Conservation (phyloP, 2,888 invertebrate species). For the Macrophya alboannulata region DNA sequence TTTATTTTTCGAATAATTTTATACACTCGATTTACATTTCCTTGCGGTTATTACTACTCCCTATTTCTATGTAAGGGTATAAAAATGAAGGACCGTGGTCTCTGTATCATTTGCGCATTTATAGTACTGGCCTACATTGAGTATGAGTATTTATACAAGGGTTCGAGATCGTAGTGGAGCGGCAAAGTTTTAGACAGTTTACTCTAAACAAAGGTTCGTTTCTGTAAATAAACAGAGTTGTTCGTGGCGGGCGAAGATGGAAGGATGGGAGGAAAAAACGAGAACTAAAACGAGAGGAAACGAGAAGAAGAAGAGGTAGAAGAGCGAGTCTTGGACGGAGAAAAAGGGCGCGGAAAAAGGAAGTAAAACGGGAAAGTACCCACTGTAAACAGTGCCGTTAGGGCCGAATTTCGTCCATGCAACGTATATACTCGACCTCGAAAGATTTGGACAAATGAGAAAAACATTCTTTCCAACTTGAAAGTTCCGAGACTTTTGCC, state of each 20-base stretch:
- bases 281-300: not conserved
- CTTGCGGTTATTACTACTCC: too few relatives aligned
- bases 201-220: conserved; percentile 27
- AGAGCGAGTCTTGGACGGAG: not conserved
- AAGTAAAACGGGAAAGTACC: conserved; percentile 31
- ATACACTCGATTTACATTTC: not conserved
- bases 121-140: conserved; percentile 20
- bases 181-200: conserved; percentile 22
- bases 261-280: not conserved
- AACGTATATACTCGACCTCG: conserved; percentile 18
- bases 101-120: not conserved
- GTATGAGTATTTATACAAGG: conserved; percentile 31
- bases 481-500: conserved; percentile 18
- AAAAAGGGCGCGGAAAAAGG: not conserved
- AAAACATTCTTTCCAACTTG: conserved; percentile 32
- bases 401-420: conserved; percentile 35
- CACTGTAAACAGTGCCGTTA: conserved; percentile 38
- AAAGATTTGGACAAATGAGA: conserved; percentile 44
- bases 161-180: not conserved
- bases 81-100: not conserved
- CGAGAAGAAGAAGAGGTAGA: not conserved
- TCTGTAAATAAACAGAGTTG: conserved; percentile 37
- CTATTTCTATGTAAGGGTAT: not conserved
- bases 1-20: not conserved
- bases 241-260: conserved; percentile 1